Base-by-base conservation (phyloP, 2,797 vertebrate species). In the Spondyliosoma cantharus region DNA sequence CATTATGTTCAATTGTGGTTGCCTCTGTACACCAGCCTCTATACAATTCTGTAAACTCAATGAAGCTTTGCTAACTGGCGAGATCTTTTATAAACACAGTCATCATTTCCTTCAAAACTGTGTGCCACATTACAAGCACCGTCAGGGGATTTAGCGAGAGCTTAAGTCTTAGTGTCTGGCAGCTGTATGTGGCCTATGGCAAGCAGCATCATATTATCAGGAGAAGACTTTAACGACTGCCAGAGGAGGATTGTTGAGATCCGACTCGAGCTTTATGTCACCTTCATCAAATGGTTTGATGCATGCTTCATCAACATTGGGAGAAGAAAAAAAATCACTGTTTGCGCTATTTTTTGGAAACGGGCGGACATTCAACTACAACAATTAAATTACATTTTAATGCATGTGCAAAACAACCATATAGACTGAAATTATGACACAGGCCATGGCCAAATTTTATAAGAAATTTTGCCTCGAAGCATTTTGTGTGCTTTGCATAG, bases 161-260 rank as follows among this genome's bases (percentile, higher is more conserved):
- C 86, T 90, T 85, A 86, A 80, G 88, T 86, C 87, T 86, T 75
- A 84, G 82, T 86, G 87, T 90, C 85, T 91, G 85, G 85, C 86
- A 92, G 84, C 87, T 86, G 84, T 72, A 88, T 87, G 84, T 88
- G 90, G 85, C 88, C 91, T 84, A 84, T 90, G 88, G 89, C 87
- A 86, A 87, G 84, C 81, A 83, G 79, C 80, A 85, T 85, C 86
- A 76, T 8, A 78, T 79, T 75, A 88, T 90, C 87, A 84, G 86
- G 9, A 67, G 63, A 83, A 74, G 82, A 82, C 74, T 80, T 84
- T 70, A 54, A 71, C 82, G 78, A 82, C 84, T 83, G 81, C 85
- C 80, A 80, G 84, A 75, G 74, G 56, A 86, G 73, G 80, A 83
- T 73, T 71, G 81, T 45, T 37, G 70, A 88, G 86, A 87, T 90